Percentiles rank a stretch among this genome's conserved stretches.
phyloP scores from a whole-genome alignment of 2,113 vertebrate species.

The Hucho hucho region DNA sequence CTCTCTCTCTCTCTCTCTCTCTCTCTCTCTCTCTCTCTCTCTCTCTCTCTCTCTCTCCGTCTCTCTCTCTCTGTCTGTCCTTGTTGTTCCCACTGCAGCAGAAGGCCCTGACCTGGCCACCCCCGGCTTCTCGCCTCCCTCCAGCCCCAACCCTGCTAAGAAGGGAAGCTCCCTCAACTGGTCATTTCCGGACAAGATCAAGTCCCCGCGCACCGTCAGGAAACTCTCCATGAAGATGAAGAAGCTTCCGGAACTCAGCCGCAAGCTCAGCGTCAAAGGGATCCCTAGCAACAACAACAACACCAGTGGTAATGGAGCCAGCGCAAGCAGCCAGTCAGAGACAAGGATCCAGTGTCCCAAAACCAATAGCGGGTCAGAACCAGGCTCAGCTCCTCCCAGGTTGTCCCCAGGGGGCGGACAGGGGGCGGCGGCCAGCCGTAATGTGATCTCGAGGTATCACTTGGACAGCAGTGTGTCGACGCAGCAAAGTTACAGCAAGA shows the following conservation, averaged over 20 bases:
- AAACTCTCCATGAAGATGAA: constrained; percentile 99
- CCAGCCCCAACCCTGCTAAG: constrained; percentile 88
- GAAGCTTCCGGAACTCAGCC: constrained; percentile 93
- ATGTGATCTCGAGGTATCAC: constrained; percentile 97
- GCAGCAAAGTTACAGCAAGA: constrained; percentile 83
- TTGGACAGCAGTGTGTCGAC: constrained; percentile 93
- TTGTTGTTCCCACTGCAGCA: constrained; percentile 43
- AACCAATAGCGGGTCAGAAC: constrained; percentile 44
- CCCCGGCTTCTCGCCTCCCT: constrained; percentile 81
- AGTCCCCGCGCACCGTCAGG: constrained; percentile 93
- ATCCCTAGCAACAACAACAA: constrained; percentile 70
- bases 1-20: constrained; percentile 15
- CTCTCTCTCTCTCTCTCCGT: constrained; percentile 11
- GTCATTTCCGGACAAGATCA: constrained; percentile 97
- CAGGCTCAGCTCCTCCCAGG: constrained; percentile 48
- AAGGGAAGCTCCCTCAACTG: constrained; percentile 91
- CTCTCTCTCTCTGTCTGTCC: constrained; percentile 8
- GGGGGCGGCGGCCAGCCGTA: constrained; percentile 82
- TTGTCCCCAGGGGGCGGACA: constrained; percentile 73
- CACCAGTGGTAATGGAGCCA: constrained; percentile 43
- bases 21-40: constrained; percentile 15
- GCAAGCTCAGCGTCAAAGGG: constrained; percentile 90
- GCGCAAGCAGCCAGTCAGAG: constrained; percentile 56
- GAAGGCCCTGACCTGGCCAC: constrained; percentile 61
- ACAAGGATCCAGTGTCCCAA: constrained; percentile 53